These are phyloP conservation scores for Octomys mimax DNA, from an alignment of 2,797 vertebrate species.

Conservation along the genomic window DNA sequence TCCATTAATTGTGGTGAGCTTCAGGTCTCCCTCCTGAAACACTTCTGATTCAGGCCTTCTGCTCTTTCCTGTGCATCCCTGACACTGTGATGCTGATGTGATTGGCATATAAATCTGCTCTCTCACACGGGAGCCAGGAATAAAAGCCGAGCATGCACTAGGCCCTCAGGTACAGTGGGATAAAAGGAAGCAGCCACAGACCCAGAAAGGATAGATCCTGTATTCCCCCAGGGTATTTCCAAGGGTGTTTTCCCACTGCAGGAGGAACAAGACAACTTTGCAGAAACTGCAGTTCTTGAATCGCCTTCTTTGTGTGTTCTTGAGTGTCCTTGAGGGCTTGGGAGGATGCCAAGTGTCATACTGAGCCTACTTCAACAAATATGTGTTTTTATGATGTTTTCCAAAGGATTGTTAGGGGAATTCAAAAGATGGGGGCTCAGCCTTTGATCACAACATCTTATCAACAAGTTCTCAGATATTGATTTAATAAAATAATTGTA, in stretches of 20 bases:
- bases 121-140: slow-evolving; percentile 34
- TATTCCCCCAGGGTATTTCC: slow-evolving; percentile 57
- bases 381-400: slow-evolving; percentile 57
- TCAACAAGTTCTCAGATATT: slow-evolving; percentile 50
- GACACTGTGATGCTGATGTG: slow-evolving; percentile 67
- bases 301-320: slow-evolving; percentile 51
- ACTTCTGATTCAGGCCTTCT: slow-evolving; percentile 79
- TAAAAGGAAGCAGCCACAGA: slow-evolving; percentile 81
- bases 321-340: slow-evolving; percentile 54
- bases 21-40: slow-evolving; percentile 78
- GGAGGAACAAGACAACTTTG: background rate
- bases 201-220: slow-evolving; percentile 35
- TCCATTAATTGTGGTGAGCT: slow-evolving; percentile 81
- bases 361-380: slow-evolving; percentile 55
- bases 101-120: slow-evolving; percentile 82
- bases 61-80: slow-evolving; percentile 78
- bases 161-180: slow-evolving; percentile 68
- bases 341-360: slow-evolving; percentile 48
- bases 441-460: slow-evolving; percentile 69
- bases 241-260: slow-evolving; percentile 51
- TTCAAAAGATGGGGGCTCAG: slow-evolving; percentile 45
- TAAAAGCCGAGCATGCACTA: slow-evolving; percentile 45
- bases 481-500: slow-evolving; percentile 69
- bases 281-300: slow-evolving; percentile 37
- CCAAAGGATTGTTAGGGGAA: slow-evolving; percentile 36